Base-by-base conservation (phyloP, 2,888 invertebrate genomes). In the Eupithecia vulgata region DNA sequence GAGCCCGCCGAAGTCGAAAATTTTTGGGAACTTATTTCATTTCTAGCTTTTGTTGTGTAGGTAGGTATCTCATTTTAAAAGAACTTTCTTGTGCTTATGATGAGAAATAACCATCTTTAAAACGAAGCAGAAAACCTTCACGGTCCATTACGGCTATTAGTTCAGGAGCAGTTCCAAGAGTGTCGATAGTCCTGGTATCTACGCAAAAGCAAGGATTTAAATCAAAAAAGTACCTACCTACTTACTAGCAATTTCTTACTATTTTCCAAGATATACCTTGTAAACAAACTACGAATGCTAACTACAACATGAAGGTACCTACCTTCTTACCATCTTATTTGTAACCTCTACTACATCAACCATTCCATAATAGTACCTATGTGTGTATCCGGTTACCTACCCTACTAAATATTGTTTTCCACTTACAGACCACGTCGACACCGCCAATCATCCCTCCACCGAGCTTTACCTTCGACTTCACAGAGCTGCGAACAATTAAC, bases 401-500 rank as follows among this genome's bases (percentile, higher is more conserved):
- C 21, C 12, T 21, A 64, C 37, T 37, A 65, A 37, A 65, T 65
- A 25, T 35, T 35, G 64, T 68, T 70, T 80, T 61, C 76, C 76
- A 74, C 80, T 89, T 87, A 72, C 91, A 95, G 94, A 89, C 92
- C 94, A 83, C 90, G 90, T 83, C 88, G 94, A 86, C 91, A 88
- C 83, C 93, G 93, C 83, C 92, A 90, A 85, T 89, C 92, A 81
- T 92, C 93, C 79, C 81, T 91, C 84, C 90, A 89, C 81, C 91
- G 90, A 88, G 84, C 88, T 87, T 90, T 88, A 83, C 83, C 88
- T 81, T 82, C 85, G 77, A 87, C 87, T 81, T 89, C 93, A 85
- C 92, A 91, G 83, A 94, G 93, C 88, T 90, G 89, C 86, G 91
- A 93, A 85, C 91, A 90, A 83, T 86, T 91, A 81, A 85, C 91